phyloP scores from a whole-genome alignment of 2,113 vertebrate species.

The Hyperopisus bebe region DNA sequence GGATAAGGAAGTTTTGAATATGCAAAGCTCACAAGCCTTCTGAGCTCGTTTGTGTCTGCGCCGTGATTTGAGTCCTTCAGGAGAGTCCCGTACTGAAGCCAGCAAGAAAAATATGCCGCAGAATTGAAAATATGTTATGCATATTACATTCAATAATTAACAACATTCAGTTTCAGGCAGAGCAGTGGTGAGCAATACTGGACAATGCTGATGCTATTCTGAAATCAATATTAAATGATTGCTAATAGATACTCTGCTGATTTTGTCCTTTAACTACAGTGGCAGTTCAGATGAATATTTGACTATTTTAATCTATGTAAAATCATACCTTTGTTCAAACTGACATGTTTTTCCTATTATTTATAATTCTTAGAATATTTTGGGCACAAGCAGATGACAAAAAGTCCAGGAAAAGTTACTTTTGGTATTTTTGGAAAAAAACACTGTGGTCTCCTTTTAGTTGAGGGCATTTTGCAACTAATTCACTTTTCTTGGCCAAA shows the following conservation, averaged over 20 bases:
- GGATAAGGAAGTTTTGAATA: constrained; percentile 23
- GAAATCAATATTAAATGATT: background rate
- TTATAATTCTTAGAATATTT: background rate
- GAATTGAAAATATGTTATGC: background rate
- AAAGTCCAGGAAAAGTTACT: background rate
- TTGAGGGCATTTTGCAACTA: background rate
- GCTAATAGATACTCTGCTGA: background rate
- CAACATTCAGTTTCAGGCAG: background rate
- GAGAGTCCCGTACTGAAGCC: background rate
- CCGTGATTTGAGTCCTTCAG: background rate
- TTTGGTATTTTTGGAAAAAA: background rate
- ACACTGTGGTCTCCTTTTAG: background rate
- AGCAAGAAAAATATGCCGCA: background rate
- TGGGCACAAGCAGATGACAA: background rate
- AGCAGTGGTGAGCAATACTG: background rate
- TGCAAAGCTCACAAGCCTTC: background rate
- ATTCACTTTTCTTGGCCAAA: background rate
- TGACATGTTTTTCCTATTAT: background rate
- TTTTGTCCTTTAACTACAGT: background rate
- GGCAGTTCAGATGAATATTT: background rate
- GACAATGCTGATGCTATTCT: background rate
- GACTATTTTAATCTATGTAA: background rate
- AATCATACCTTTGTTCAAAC: background rate
- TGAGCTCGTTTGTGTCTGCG: background rate
- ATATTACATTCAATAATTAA: background rate